Evolutionary conservation across 2,888 invertebrate species (phyloP).

Genomic region (Scaptomyza polygonia): DNA sequence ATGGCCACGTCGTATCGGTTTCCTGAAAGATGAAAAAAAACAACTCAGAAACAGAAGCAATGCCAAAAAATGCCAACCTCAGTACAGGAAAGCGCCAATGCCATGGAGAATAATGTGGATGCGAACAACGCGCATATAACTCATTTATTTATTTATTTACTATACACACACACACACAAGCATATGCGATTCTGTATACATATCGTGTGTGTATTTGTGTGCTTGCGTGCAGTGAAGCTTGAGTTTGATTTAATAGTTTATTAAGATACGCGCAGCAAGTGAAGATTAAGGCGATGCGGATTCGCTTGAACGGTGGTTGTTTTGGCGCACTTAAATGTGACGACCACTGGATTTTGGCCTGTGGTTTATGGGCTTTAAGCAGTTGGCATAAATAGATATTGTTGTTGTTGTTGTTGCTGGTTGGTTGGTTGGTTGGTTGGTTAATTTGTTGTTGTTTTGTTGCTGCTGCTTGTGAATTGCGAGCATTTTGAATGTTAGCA

Average conservation of each 20-base stretch:
- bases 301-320: slow-evolving; percentile 55
- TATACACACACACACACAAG: slow-evolving; percentile 22
- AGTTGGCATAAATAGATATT: slow-evolving; percentile 70
- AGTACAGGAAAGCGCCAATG: slow-evolving; percentile 63
- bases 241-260: slow-evolving; percentile 79
- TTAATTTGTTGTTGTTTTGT: background rate
- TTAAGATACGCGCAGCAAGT: slow-evolving; percentile 76
- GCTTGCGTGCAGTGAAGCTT: slow-evolving; percentile 74
- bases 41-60: slow-evolving; percentile 23
- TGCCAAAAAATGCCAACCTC: slow-evolving; percentile 56
- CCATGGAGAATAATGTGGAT: slow-evolving; percentile 71
- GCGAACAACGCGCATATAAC: slow-evolving; percentile 72
- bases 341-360: slow-evolving; percentile 76
- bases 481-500: slow-evolving; percentile 37
- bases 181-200: slow-evolving; percentile 27
- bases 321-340: slow-evolving; percentile 69
- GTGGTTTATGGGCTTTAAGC: slow-evolving; percentile 73
- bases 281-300: slow-evolving; percentile 72
- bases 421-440: slow-evolving; percentile 16
- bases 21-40: slow-evolving; percentile 66
- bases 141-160: slow-evolving; percentile 78
- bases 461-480: slow-evolving; percentile 31
- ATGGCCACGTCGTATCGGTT: slow-evolving; percentile 73
- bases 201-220: slow-evolving; percentile 33
- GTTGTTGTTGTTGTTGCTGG: slow-evolving; percentile 10